phyloP scores from a whole-genome alignment of 2,888 invertebrate species.

The Chydorus sphaericus region DNA sequence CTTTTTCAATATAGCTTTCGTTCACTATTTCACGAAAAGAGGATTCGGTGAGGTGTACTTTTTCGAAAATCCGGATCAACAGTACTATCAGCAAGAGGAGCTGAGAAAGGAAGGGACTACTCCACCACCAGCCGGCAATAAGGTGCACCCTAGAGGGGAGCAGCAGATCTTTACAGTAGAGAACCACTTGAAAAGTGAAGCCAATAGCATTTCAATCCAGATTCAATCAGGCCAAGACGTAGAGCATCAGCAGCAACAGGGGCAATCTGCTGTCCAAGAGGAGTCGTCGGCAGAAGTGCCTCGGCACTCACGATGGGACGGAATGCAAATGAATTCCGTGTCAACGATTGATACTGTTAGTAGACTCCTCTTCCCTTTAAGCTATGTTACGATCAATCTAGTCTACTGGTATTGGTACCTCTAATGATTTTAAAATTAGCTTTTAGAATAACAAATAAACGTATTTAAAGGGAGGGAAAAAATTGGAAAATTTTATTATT shows the following conservation, averaged over 20 bases:
- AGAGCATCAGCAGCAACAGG: background rate
- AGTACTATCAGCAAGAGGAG: background rate
- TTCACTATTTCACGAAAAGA: slow-evolving; percentile 71
- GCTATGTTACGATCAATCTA: slow-evolving; percentile 57
- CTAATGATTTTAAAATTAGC: background rate
- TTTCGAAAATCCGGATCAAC: background rate
- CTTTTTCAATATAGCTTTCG: slow-evolving; percentile 49
- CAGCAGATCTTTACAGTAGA: background rate
- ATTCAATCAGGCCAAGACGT: background rate
- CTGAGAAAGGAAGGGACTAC: background rate
- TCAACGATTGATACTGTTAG: slow-evolving; percentile 64
- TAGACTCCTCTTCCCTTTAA: slow-evolving; percentile 56
- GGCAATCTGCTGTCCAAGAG: background rate
- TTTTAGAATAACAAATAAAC: background rate
- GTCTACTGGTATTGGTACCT: slow-evolving; percentile 62
- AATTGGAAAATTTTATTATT: background rate
- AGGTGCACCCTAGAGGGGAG: background rate
- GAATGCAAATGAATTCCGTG: slow-evolving; percentile 48
- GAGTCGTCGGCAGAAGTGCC: background rate
- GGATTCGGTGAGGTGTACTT: slow-evolving; percentile 63
- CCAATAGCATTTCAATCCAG: background rate
- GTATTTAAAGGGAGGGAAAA: background rate
- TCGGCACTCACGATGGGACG: slow-evolving; percentile 28
- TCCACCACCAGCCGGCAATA: background rate
- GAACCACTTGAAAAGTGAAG: background rate